A percentile compares a stretch with the other conserved stretches of the same genome.
phyloP scores from a whole-genome alignment of 2,113 vertebrate genomes.

The Lota lota region DNA sequence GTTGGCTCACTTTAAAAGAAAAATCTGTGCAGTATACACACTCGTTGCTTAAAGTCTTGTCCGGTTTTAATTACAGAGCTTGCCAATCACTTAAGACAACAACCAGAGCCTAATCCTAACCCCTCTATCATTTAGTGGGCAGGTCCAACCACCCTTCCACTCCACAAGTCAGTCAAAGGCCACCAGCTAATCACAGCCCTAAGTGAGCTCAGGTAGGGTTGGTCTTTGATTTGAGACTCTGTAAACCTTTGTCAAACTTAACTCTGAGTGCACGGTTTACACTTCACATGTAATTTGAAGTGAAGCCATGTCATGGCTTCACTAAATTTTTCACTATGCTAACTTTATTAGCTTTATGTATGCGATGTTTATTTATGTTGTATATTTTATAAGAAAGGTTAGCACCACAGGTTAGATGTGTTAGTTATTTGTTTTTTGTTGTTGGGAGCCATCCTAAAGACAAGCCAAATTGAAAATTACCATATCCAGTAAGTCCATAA shows the following conservation, averaged over 20 bases:
- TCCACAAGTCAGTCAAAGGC: slow-evolving; percentile 20
- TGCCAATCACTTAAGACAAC: slow-evolving; percentile 22
- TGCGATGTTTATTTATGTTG: too few relatives aligned
- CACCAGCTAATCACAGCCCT: slow-evolving; percentile 10
- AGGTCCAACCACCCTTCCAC: slow-evolving; percentile 25
- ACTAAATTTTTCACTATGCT: too few relatives aligned
- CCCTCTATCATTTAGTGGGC: slow-evolving; percentile 45
- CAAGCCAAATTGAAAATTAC: too few relatives aligned
- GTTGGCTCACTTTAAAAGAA: slow-evolving; percentile 27
- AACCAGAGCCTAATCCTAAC: slow-evolving; percentile 10
- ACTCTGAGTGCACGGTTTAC: too few relatives aligned
- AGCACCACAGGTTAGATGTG: too few relatives aligned
- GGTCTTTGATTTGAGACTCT: slow-evolving; percentile 1
- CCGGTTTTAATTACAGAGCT: slow-evolving; percentile 47
- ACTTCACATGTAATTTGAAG: too few relatives aligned
- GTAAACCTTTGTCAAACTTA: not conserved
- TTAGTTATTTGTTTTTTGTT: too few relatives aligned
- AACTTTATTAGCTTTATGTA: too few relatives aligned
- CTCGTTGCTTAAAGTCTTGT: slow-evolving; percentile 29
- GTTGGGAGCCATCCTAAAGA: too few relatives aligned
- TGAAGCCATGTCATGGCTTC: too few relatives aligned
- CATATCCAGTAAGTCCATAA: too few relatives aligned
- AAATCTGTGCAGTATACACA: not conserved
- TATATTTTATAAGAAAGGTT: too few relatives aligned
- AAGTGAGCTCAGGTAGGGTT: slow-evolving; percentile 9